These are phyloP conservation scores for Atlantisia rogersi DNA, from an alignment of 2,113 vertebrate species.

Conservation along the genomic window DNA sequence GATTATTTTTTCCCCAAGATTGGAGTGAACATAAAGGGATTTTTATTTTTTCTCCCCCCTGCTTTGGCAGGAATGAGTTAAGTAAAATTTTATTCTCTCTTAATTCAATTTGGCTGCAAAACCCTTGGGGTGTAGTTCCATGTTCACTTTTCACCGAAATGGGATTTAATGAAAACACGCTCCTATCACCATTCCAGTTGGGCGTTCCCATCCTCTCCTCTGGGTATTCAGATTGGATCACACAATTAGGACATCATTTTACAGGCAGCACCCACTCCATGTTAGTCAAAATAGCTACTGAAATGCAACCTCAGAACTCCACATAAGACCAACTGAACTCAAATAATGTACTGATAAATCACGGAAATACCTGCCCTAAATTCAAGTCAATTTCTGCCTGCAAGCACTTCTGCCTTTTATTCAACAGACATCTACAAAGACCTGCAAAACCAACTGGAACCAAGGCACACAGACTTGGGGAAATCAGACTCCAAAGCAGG, in stretches of 20 bases:
- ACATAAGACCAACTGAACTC: background rate
- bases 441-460: background rate
- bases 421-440: background rate
- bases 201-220: background rate
- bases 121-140: background rate
- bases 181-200: background rate
- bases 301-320: background rate
- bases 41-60: background rate
- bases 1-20: background rate
- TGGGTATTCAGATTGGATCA: background rate
- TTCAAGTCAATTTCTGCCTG: background rate
- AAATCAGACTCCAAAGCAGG: background rate
- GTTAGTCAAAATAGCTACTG: background rate
- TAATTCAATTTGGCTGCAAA: background rate
- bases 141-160: background rate
- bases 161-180: background rate
- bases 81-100: background rate
- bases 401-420: background rate
- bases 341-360: background rate
- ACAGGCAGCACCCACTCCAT: background rate
- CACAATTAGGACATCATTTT: background rate
- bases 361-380: background rate
- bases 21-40: background rate
- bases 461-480: fast-evolving
- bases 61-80: background rate